Conservation (phyloP, 2,113 vertebrate species). For the Pampusana beccarii region DNA sequence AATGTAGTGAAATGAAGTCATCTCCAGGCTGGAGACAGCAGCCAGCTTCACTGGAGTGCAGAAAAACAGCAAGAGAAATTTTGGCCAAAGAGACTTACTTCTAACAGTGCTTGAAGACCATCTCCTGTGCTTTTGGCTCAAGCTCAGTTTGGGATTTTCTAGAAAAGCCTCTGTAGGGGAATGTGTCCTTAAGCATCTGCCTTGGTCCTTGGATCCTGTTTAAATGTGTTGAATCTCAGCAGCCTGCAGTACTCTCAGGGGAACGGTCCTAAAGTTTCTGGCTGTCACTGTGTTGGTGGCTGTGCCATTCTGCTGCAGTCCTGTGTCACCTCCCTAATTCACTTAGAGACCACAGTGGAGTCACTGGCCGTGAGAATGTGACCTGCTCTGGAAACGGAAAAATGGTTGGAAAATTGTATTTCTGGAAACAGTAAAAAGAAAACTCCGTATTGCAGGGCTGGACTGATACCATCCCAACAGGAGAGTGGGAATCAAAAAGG, state of each 20-base stretch:
- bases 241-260: background rate
- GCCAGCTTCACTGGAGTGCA: background rate
- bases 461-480: accelerated
- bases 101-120: background rate
- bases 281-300: background rate
- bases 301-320: background rate
- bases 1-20: background rate
- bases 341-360: background rate
- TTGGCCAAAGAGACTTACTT: background rate
- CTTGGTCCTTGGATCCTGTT: background rate
- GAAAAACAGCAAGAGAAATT: background rate
- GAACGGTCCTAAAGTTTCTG: background rate
- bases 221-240: background rate
- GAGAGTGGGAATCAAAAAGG: background rate
- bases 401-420: background rate
- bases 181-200: background rate
- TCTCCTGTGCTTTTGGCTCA: background rate
- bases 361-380: background rate
- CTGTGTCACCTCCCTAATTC: background rate
- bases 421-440: background rate
- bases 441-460: background rate
- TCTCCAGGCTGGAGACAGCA: background rate
- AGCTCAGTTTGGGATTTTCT: background rate
- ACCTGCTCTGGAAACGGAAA: background rate
- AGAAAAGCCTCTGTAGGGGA: background rate